A percentile compares a stretch with the other conserved stretches of the same genome.
phyloP scores from a whole-genome alignment of 2,888 invertebrate species.

The Drosophila planitibia region DNA sequence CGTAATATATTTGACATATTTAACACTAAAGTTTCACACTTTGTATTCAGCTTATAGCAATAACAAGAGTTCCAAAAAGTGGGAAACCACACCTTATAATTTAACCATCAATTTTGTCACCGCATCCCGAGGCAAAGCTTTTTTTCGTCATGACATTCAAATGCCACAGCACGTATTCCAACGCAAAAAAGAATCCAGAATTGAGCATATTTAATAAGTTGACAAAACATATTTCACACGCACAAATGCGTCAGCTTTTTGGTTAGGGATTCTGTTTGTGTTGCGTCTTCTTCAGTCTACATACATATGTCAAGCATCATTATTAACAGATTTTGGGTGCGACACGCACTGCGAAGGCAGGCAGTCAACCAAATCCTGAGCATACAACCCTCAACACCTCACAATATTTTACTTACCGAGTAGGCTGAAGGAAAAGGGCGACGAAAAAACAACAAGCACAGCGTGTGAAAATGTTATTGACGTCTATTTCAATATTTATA shows the following conservation, averaged over 20 bases:
- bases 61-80: background rate
- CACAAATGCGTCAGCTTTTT: slow-evolving; percentile 70
- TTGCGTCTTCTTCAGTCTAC: slow-evolving; percentile 28
- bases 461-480: slow-evolving; percentile 77
- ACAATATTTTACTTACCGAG: slow-evolving; percentile 30
- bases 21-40: slow-evolving; percentile 10
- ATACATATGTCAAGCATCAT: slow-evolving; percentile 72
- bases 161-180: slow-evolving; percentile 62
- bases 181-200: slow-evolving; percentile 32
- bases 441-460: slow-evolving; percentile 30
- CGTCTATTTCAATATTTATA: slow-evolving; percentile 80
- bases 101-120: slow-evolving; percentile 47
- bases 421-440: background rate
- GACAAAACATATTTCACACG: slow-evolving; percentile 81
- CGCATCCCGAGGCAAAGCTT: slow-evolving; percentile 12
- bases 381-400: slow-evolving; percentile 17
- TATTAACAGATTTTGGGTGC: slow-evolving; percentile 76
- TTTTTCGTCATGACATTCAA: slow-evolving; percentile 45
- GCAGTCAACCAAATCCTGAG: slow-evolving; percentile 22
- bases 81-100: slow-evolving; percentile 51
- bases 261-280: slow-evolving; percentile 46
- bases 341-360: slow-evolving; percentile 57
- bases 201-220: slow-evolving; percentile 80
- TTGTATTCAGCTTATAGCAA: slow-evolving; percentile 5
- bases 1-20: slow-evolving; percentile 4